These are phyloP conservation scores for Calliopsis andreniformis DNA, from an alignment of 1,140 invertebrate species.

Conservation along the genomic window DNA sequence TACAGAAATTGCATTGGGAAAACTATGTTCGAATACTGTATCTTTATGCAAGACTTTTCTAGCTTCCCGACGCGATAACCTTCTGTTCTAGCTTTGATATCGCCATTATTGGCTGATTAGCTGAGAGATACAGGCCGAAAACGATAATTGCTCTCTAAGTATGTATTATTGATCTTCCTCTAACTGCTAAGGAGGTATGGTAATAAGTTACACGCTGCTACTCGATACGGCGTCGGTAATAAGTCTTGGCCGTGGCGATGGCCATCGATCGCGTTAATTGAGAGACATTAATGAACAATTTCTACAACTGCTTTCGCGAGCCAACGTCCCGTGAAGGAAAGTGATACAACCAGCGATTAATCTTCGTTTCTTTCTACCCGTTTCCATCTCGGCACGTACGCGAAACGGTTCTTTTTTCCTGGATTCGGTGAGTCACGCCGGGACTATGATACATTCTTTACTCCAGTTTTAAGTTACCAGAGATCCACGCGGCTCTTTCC, in stretches of 20 bases:
- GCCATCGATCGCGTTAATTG: constrained; percentile 43
- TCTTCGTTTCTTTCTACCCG: neutral
- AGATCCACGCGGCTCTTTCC: constrained; percentile 37
- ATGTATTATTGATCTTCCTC: constrained; percentile 42
- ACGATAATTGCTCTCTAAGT: constrained; percentile 51
- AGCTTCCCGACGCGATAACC: constrained; percentile 12
- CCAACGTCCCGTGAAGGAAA: neutral
- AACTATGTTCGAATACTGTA: neutral
- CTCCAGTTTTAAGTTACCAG: constrained; percentile 44
- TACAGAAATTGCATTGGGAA: neutral
- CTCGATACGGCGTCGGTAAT: constrained; percentile 23
- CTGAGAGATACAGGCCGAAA: neutral
- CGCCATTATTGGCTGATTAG: constrained; percentile 5
- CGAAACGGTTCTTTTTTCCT: neutral
- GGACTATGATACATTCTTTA: constrained; percentile 26
- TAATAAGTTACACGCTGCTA: constrained; percentile 47
- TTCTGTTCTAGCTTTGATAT: constrained; percentile 29
- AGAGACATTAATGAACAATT: constrained; percentile 26
- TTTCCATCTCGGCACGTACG: neutral
- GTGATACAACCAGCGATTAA: neutral
- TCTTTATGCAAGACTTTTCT: no score
- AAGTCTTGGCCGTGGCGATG: constrained; percentile 29
- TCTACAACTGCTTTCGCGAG: neutral
- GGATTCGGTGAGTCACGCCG: constrained; percentile 29
- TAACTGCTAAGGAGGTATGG: constrained; percentile 34